A percentile compares a stretch with the other conserved stretches of the same genome.
phyloP scores from a whole-genome alignment of 1,140 invertebrate genomes.

The Nylanderia fulva region DNA sequence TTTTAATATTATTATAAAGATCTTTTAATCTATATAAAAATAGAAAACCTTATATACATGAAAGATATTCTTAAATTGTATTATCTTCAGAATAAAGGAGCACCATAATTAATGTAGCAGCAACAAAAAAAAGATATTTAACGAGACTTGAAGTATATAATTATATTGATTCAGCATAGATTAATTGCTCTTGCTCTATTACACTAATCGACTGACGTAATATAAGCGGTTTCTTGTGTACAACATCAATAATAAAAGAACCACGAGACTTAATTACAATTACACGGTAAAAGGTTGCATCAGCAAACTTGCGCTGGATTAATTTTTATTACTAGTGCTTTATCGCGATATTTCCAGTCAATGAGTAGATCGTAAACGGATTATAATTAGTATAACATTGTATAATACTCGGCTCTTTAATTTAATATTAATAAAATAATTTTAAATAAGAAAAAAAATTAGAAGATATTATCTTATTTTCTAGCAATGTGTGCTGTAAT shows the following conservation, averaged over 20 bases:
- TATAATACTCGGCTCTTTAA: constrained; percentile 4
- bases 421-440: constrained; percentile 29
- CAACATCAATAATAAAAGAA: constrained; percentile 25
- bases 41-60: neutral
- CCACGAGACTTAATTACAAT: constrained; percentile 19
- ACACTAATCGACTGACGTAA: constrained; percentile 20
- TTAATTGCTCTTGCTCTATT: constrained; percentile 17
- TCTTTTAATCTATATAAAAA: neutral
- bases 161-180: constrained; percentile 37
- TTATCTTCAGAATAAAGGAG: neutral
- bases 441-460: constrained; percentile 20
- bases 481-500: neutral
- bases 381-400: constrained; percentile 45
- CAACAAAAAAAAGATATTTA: constrained; percentile 14
- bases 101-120: constrained; percentile 3
- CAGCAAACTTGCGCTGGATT: constrained; percentile 48
- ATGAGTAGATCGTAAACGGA: neutral
- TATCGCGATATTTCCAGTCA: constrained; percentile 19
- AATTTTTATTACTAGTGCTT: constrained; percentile 40
- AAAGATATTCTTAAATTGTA: neutral
- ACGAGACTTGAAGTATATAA: constrained; percentile 7
- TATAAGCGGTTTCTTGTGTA: constrained; percentile 33
- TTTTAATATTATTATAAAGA: constrained; percentile 13
- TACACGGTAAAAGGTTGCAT: neutral
- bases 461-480: neutral